phyloP scores from a whole-genome alignment of 2,888 invertebrate species.

The Anodontia alba region DNA sequence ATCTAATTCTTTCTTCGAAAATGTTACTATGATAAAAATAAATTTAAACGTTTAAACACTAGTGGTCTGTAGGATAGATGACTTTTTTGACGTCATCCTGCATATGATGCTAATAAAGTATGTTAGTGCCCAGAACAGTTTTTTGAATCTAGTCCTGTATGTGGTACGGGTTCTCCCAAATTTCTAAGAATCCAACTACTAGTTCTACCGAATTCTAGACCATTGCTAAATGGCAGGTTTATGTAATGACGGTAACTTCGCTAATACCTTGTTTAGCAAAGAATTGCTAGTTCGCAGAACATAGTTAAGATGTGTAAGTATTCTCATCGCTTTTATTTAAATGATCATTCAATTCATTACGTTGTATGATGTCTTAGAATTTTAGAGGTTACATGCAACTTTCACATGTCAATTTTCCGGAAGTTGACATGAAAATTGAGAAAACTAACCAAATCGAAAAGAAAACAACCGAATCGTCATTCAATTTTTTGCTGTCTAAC shows the following conservation, averaged over 20 bases:
- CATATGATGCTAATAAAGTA: no score
- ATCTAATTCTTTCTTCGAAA: no score
- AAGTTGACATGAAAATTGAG: no score
- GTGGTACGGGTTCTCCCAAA: background rate
- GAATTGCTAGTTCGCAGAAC: background rate
- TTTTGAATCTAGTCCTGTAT: background rate
- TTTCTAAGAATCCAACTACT: background rate
- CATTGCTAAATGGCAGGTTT: background rate
- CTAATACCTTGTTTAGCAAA: conserved; percentile 7
- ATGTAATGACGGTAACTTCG: background rate
- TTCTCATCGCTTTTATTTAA: conserved; percentile 14
- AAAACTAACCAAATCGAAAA: no score
- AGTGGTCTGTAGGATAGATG: no score
- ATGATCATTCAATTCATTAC: background rate
- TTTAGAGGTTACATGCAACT: background rate
- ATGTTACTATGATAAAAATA: background rate
- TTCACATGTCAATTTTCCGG: conserved; percentile 1
- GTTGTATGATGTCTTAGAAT: background rate
- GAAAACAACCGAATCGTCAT: no score
- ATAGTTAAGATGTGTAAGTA: conserved; percentile 6
- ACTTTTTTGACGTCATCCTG: no score
- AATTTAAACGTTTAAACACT: no score
- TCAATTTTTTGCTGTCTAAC: no score
- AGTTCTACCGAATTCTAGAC: background rate
- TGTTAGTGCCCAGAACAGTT: no score